Base-by-base conservation (phyloP, 2,888 invertebrate genomes). In the Pasiphila rectangulata region DNA sequence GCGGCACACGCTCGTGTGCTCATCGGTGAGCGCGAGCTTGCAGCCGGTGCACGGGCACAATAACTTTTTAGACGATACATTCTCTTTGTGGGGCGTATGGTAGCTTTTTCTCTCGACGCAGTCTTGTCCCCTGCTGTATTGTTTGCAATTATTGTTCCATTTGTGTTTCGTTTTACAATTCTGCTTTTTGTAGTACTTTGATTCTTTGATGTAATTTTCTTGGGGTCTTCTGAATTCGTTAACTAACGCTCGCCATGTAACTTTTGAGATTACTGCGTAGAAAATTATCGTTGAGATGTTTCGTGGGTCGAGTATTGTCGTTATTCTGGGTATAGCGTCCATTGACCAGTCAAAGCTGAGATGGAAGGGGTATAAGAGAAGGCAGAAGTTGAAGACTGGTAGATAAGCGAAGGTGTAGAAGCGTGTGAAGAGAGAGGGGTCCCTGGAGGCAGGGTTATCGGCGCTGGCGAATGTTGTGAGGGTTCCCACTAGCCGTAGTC, bases 331-430 rank as follows among this genome's bases (percentile, higher is more conserved):
- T 67, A 99, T 93, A 1, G 98, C 94, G 65, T 98, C 97, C 98
- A 99, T 98, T 16, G 98, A 98, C 99, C 98, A 99, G 84, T 99
- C 98, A 86, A 98, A 99, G 79, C 98, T 98, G 43, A 99, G 90
- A 61, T 94, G 93, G 63, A 92, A 92, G 3, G 98, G 98, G 78
- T 93, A 96, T 25, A 98, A 77, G 51, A 98, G 90, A 68, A 98
- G 92, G 79, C 93, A 92, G 68, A 97, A 93, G 84, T 98, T 98
- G 74, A 96, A 94, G 30, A 95, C 94, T 25, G 98, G 98, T 63
- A 99, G 92, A 79, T 97, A 97, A 57, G 94, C 90, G 84, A 98
- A 98, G 39, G 98, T 98, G 69, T 97, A 91, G 46, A 95, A 90
- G 57, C 98, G 92, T 27, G 96, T 95, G 64, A 95, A 82, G 35